Evolutionary conservation across 2,888 invertebrate species (phyloP), one percentile per base, ranked within the genome.

Genomic region (Oscheius sp.): DNA sequence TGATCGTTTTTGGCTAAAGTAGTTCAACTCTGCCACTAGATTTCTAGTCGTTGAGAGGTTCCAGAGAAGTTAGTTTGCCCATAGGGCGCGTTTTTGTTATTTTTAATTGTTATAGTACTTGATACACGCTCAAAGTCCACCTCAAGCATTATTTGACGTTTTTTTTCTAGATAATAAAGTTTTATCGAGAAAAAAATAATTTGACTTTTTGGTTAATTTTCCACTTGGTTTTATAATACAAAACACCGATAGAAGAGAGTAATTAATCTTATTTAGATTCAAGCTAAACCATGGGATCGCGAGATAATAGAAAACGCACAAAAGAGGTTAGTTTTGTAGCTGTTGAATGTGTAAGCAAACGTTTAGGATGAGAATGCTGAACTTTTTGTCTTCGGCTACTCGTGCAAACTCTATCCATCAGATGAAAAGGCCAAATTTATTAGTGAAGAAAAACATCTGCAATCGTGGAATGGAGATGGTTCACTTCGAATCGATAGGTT

Each of bases 401-500:
- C 82, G 1, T 81, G 73, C 0, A 73, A 75, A 3, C 70, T 84
- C 25, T 82, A 72, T 53, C 68, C 69, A 3, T 66, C 75, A 48
- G 75, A 75, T 39, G 68, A 75, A 10, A 65, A 65, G 23, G 71
- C 79, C 10, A 70, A 69, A n/a, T 61, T 61, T 15, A 79, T 79
- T 39, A 75, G 72, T n/a, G 80, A 77, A 70, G 80, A 82, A 42
- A 55, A 72, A 4, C 78, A 80, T 61, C 73, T 82, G 65, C 78
- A 81, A 31, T 70, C 80, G 8, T 84, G 83, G 77, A 70, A 81
- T 29, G 80, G 77, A 39, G 82, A 84, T 65, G 48, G 52, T 17
- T 70, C 69, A 65, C 39, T 55, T 12, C 64, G 71, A 39, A 72
- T 78, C 37, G 78, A 78, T 70, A 78, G 78, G 78, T 78, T 68